Percentiles rank a stretch among this genome's conserved stretches.
These are phyloP conservation scores for Nyleta sp. DNA, from an alignment of 2,888 invertebrate genomes.

Conservation along the genomic window DNA sequence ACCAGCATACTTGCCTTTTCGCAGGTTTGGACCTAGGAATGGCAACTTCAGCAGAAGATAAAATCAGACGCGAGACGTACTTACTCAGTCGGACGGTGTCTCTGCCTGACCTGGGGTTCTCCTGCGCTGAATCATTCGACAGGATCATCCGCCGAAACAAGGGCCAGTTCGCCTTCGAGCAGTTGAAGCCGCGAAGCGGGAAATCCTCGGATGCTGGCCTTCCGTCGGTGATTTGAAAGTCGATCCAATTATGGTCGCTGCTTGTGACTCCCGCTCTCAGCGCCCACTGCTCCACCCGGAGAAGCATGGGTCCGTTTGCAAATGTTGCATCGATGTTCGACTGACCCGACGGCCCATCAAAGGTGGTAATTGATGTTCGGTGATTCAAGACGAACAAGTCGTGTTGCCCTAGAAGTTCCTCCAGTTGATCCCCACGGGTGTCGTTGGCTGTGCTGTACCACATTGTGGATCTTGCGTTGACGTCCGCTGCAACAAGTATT, in stretches of 20 bases:
- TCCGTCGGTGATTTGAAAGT: too few relatives aligned
- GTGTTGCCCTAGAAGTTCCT: not conserved
- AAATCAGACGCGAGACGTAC: too few relatives aligned
- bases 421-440: too few relatives aligned
- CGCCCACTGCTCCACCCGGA: not conserved
- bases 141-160: not conserved
- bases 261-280: not conserved
- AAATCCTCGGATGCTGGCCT: too few relatives aligned
- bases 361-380: not conserved
- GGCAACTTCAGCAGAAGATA: not conserved
- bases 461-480: not conserved
- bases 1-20: not conserved
- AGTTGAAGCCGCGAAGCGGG: not conserved
- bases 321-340: not conserved
- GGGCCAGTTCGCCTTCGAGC: not conserved
- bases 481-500: not conserved
- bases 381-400: not conserved
- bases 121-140: too few relatives aligned
- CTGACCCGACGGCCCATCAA: not conserved
- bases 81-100: too few relatives aligned
- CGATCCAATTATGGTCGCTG: constrained; percentile 1
- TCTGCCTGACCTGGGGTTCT: too few relatives aligned
- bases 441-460: not conserved
- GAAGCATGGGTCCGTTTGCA: too few relatives aligned
- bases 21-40: not conserved